Evolutionary conservation across 1,140 invertebrate genomes (phyloP), one percentile per base, ranked within the genome.

Genomic region (Brachionus angularis): DNA sequence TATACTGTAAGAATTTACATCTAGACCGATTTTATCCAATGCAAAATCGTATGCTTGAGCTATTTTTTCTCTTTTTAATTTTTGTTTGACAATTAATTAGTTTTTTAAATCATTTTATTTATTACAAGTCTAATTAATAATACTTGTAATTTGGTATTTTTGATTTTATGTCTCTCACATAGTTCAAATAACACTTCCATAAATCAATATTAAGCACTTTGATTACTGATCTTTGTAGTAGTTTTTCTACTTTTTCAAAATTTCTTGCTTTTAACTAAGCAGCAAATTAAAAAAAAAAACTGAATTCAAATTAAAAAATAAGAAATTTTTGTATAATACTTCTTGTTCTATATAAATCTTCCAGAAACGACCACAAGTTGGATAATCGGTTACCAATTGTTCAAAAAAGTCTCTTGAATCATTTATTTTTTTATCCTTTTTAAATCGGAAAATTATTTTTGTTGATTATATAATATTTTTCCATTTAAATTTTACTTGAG

Each of bases 331-430:
- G 39, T 27, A 29, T 5, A 3, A 27, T 55, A 93, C 91, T 89
- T 98, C 96, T 85, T 97, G 93, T 83, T 98, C 96, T 76, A 99
- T 98, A 83, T 96, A 98, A 74, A 96, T 91, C 83, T 96, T 97
- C 96, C 96, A 98, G 81, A 93, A 99, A 72, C 93, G 86, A 1
- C 94, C 96, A 44, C 92, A 90, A 34, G 92, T 96, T 5, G 94
- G 93, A 79, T 98, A 99, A 16, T 93, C 91, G 14, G 84, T 82
- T 1, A 98, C 90, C 1, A 99, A 84, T 76, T 89, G 89, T 82
- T 99, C 96, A 80, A 96, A 98, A 71, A 96, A 86, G 8, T 87
- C 85, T 49, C 95, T 84, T 8, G 94, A 91, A 80, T 96, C 91
- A 72, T 90, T 89, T 52, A 97, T 93, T 53, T 88, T 88, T 75